A percentile compares a stretch with the other conserved stretches of the same genome.
phyloP scores from a whole-genome alignment of 2,797 vertebrate species.

The Anguilla megastoma region DNA sequence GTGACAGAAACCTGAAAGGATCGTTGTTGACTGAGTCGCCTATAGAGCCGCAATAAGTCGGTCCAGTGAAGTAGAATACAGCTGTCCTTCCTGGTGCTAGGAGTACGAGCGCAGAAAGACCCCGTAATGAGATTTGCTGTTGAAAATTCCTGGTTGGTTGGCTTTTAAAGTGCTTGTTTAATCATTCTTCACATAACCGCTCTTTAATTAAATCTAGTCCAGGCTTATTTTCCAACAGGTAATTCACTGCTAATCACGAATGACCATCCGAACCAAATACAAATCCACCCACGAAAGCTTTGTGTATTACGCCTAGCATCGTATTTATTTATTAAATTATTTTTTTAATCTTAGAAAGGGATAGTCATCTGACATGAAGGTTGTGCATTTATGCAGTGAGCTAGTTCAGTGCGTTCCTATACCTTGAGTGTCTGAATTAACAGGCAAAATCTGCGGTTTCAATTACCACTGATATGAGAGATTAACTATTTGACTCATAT shows the following conservation, averaged over 20 bases:
- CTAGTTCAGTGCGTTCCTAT: background rate
- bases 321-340: background rate
- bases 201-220: constrained; percentile 37
- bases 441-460: background rate
- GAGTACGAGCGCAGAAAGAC: constrained; percentile 28
- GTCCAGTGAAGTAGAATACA: constrained; percentile 5
- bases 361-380: background rate
- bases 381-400: background rate
- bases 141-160: constrained; percentile 8
- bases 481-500: background rate
- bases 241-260: constrained; percentile 34
- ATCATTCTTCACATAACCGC: constrained; percentile 28
- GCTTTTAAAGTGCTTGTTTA: constrained; percentile 33
- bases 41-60: background rate
- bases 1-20: background rate
- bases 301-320: background rate
- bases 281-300: constrained; percentile 13
- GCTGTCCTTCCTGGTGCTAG: background rate
- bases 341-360: background rate
- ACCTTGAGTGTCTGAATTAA: background rate
- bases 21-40: background rate
- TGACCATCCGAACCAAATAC: constrained; percentile 24
- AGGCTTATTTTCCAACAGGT: constrained; percentile 25
- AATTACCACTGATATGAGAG: background rate
- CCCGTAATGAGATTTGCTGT: constrained; percentile 24